Evolutionary conservation across 1,140 invertebrate genomes (phyloP).

Genomic region (Sarcophaga peregrina): DNA sequence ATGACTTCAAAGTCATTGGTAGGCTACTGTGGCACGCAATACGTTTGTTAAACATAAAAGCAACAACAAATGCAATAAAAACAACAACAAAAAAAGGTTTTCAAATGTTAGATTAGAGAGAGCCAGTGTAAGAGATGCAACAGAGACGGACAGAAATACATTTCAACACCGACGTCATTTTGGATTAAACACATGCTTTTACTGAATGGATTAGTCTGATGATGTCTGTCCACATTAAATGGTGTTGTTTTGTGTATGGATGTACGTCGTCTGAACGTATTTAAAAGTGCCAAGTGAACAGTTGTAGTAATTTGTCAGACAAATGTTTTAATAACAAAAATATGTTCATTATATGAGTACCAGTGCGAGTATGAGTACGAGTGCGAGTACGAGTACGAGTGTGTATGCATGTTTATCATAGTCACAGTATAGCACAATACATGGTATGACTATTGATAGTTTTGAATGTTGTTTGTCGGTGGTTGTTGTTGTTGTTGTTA

Average conservation of each 20-base stretch:
- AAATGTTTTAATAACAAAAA: slow-evolving; percentile 37
- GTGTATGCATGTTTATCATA: not conserved
- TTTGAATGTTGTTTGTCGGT: not conserved
- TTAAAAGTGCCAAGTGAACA: slow-evolving; percentile 35
- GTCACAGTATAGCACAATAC: not conserved
- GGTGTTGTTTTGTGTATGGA: not conserved
- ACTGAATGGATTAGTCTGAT: not conserved
- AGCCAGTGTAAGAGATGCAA: not conserved
- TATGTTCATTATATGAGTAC: not conserved
- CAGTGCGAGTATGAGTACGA: not conserved
- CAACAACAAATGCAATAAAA: not conserved
- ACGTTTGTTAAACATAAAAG: slow-evolving; percentile 25
- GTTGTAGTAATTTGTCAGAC: slow-evolving; percentile 42
- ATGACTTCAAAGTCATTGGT: slow-evolving; percentile 33
- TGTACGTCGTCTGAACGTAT: slow-evolving; percentile 1
- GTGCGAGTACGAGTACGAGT: not conserved
- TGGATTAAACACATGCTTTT: not conserved
- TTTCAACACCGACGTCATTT: not conserved
- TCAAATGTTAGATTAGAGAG: slow-evolving; percentile 19
- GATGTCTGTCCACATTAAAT: not conserved
- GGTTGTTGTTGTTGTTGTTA: not conserved
- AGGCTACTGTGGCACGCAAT: slow-evolving; percentile 39
- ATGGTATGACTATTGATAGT: not conserved
- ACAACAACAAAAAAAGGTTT: not conserved
- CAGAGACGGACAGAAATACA: not conserved